These are phyloP conservation scores for Orgyia antiqua DNA, from an alignment of 2,888 invertebrate species.

Conservation along the genomic window DNA sequence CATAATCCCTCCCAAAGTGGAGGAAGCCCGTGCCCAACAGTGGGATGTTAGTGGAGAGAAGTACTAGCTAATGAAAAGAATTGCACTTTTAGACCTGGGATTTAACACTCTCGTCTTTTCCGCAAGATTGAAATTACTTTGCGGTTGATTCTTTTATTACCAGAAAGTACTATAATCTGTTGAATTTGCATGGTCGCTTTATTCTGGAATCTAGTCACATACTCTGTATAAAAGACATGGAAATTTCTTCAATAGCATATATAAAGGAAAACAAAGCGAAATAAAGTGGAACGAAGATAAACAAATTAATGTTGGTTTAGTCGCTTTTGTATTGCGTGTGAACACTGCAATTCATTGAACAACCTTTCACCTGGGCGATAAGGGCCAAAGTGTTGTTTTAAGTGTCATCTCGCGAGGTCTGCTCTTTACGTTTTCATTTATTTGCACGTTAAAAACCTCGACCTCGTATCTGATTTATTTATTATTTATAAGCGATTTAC, in stretches of 20 bases:
- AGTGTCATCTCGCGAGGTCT: conserved; percentile 35
- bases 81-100: too few relatives aligned
- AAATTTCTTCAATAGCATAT: conserved; percentile 29
- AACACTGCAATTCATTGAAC: conserved; percentile 52
- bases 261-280: conserved; percentile 37
- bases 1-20: too few relatives aligned
- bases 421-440: conserved; percentile 31
- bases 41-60: too few relatives aligned
- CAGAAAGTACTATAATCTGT: too few relatives aligned
- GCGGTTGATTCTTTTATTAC: too few relatives aligned
- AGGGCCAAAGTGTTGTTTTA: conserved; percentile 44
- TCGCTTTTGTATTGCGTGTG: conserved; percentile 38
- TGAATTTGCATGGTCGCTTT: too few relatives aligned
- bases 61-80: too few relatives aligned
- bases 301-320: conserved; percentile 34
- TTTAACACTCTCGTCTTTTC: too few relatives aligned
- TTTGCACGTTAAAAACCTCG: conserved; percentile 24
- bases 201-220: too few relatives aligned
- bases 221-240: conserved; percentile 16
- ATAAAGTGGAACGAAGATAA: conserved; percentile 27
- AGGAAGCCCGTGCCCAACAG: too few relatives aligned
- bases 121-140: too few relatives aligned
- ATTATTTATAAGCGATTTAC: too few relatives aligned
- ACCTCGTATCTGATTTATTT: background rate
- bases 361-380: conserved; percentile 66